Evolutionary conservation across 2,888 invertebrate genomes (phyloP).

Genomic region (Tuberolachnus salignus): DNA sequence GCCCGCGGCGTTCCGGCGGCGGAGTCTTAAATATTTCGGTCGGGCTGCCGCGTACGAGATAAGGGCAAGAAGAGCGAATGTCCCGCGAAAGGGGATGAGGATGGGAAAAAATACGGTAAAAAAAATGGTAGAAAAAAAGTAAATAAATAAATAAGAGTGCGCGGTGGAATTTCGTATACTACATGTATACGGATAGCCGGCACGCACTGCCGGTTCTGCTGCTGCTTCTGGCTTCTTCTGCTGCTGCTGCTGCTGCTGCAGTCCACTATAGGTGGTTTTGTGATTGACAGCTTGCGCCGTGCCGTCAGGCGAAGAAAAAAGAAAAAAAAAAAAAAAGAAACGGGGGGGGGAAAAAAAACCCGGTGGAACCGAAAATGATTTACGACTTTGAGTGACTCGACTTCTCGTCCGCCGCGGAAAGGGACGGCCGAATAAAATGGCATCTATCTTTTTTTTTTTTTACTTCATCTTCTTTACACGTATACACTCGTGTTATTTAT

Average conservation of each 20-base stretch:
- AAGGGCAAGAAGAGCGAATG: no score
- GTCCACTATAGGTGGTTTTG: constrained; percentile 52
- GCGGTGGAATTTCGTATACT: constrained; percentile 16
- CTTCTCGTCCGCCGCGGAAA: constrained; percentile 25
- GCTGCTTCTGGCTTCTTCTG: no score
- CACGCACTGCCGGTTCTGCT: neutral
- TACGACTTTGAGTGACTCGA: constrained; percentile 54
- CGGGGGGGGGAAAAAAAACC: constrained; percentile 21
- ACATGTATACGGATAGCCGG: neutral
- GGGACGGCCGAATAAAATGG: constrained; percentile 4
- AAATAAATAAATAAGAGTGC: neutral
- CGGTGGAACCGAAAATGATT: constrained; percentile 49
- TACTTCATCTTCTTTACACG: neutral
- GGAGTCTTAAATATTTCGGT: no score
- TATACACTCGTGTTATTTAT: neutral
- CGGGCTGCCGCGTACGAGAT: no score
- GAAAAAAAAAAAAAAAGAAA: constrained; percentile 6
- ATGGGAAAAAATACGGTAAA: neutral
- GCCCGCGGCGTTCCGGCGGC: no score
- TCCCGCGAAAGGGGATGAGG: neutral
- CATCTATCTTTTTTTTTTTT: constrained; percentile 2
- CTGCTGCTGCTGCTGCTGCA: neutral
- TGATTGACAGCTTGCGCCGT: constrained; percentile 45
- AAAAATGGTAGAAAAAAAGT: neutral
- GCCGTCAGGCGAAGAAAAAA: constrained; percentile 11